These are phyloP conservation scores for Leistus spinibarbis DNA, from an alignment of 2,888 invertebrate species.

Conservation along the genomic window DNA sequence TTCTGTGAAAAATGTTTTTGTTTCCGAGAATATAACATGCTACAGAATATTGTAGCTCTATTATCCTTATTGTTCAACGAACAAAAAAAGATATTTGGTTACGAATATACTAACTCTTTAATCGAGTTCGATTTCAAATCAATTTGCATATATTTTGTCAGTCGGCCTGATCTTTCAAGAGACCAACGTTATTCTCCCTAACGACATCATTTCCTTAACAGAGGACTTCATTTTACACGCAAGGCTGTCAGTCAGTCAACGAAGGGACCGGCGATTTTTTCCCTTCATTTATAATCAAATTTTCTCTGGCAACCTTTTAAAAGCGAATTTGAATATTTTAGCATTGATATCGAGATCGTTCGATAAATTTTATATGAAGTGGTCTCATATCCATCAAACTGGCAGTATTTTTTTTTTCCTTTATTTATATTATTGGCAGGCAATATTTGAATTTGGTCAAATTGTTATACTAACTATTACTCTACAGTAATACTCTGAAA, in stretches of 20 bases:
- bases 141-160: constrained; percentile 28
- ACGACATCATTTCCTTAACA: constrained; percentile 17
- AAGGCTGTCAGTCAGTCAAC: not conserved
- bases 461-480: no score
- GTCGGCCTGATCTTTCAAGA: not conserved
- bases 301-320: constrained; percentile 15
- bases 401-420: not conserved
- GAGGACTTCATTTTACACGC: constrained; percentile 4
- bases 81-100: constrained; percentile 10
- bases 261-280: constrained; percentile 9
- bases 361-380: not conserved
- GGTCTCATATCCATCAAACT: not conserved
- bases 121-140: constrained; percentile 30
- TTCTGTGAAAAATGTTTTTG: no score
- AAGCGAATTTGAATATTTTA: constrained; percentile 28
- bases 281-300: constrained; percentile 22
- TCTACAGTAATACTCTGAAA: no score
- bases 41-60: no score
- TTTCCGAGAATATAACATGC: no score
- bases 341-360: not conserved
- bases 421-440: no score
- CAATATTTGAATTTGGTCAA: no score
- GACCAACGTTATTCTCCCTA: not conserved
- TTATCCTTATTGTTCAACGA: no score
- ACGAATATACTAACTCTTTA: constrained; percentile 17